Percentiles rank a stretch among this genome's conserved stretches.
These are phyloP conservation scores for Nipponacmea schrenckii DNA, from an alignment of 2,888 invertebrate genomes.

Conservation along the genomic window DNA sequence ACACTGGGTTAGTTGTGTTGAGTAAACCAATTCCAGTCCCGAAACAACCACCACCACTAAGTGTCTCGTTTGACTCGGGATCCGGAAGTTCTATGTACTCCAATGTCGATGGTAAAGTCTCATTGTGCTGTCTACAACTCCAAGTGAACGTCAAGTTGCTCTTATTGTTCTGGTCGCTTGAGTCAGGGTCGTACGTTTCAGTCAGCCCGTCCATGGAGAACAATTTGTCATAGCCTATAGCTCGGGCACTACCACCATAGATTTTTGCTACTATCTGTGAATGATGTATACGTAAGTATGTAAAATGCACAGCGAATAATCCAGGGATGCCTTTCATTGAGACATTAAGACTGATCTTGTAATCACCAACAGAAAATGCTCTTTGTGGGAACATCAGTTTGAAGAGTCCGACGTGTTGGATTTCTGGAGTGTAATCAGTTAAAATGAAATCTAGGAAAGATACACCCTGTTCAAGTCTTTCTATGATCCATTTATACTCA, in stretches of 20 bases:
- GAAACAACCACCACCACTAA: constrained; percentile 36
- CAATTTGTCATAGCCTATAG: constrained; percentile 37
- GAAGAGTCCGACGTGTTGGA: constrained; percentile 31
- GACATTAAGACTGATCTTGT: constrained; percentile 44
- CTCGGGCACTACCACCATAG: constrained; percentile 38
- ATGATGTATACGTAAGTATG: constrained; percentile 37
- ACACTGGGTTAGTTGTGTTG: constrained; percentile 15
- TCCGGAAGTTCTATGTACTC: constrained; percentile 30
- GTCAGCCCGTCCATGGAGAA: constrained; percentile 37
- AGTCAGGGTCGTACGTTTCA: constrained; percentile 44
- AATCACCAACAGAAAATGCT: constrained; percentile 37
- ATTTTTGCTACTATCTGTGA: constrained; percentile 38
- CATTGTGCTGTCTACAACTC: constrained; percentile 38
- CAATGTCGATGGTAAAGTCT: constrained; percentile 24
- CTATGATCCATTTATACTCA: constrained; percentile 39
- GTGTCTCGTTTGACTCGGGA: constrained; percentile 25
- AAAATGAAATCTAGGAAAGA: constrained; percentile 40
- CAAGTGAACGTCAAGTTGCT: constrained; percentile 37
- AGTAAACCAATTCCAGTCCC: constrained; percentile 42
- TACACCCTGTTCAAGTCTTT: constrained; percentile 33
- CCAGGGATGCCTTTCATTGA: constrained; percentile 47
- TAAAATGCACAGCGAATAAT: constrained; percentile 39
- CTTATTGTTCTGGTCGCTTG: constrained; percentile 19
- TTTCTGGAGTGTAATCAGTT: constrained; percentile 26
- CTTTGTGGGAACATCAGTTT: constrained; percentile 41